Evolutionary conservation across 2,888 invertebrate species (phyloP).

Genomic region (Drosophila ezoana): DNA sequence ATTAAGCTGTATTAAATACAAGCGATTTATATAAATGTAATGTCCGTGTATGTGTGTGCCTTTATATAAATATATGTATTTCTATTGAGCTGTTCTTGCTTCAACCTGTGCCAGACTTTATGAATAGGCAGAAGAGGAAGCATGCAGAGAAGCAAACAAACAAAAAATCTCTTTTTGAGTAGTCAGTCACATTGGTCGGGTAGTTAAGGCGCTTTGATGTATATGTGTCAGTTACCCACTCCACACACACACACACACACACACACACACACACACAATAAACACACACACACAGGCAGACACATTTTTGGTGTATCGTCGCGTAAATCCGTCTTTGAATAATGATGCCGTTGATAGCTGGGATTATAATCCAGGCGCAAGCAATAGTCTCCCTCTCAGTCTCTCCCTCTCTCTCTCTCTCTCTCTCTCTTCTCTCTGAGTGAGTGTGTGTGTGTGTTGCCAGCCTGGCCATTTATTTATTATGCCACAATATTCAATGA

Average conservation of each 20-base stretch:
- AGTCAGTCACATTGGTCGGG: conserved; percentile 44
- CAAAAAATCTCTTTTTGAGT: conserved; percentile 68
- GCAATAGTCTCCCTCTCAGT: conserved; percentile 17
- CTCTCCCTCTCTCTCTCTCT: conserved; percentile 8
- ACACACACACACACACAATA: conserved; percentile 20
- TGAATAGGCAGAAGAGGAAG: neutral
- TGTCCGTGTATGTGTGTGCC: neutral
- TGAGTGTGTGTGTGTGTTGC: conserved; percentile 18
- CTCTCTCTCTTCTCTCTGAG: neutral
- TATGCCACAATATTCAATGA: conserved; percentile 81
- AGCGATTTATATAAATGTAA: neutral
- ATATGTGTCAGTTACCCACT: conserved; percentile 53
- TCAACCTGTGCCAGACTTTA: neutral
- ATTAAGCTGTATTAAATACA: neutral
- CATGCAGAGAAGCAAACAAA: conserved; percentile 3
- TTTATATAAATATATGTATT: conserved; percentile 6
- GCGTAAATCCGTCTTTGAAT: conserved; percentile 78
- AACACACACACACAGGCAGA: conserved; percentile 22
- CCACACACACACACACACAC: conserved; percentile 12
- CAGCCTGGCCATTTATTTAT: conserved; percentile 70
- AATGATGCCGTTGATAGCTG: conserved; percentile 80
- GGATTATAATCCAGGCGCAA: conserved; percentile 61
- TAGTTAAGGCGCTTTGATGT: conserved; percentile 74
- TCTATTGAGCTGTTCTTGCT: conserved; percentile 11
- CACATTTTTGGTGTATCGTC: conserved; percentile 56